phyloP scores from a whole-genome alignment of 2,888 invertebrate genomes.

The Cataglyphis cursor region DNA sequence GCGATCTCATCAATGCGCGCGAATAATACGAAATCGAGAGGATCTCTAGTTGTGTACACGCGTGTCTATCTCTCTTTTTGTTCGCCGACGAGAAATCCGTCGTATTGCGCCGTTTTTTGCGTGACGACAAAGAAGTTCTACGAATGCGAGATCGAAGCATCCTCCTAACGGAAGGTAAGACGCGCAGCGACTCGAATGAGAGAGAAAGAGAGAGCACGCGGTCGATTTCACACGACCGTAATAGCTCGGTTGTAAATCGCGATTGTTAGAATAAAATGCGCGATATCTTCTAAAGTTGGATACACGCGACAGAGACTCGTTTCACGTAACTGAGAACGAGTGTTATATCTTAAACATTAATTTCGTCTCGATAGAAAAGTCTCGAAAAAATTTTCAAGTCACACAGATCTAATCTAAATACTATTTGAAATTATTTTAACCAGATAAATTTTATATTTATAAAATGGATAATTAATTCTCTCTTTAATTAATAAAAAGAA shows the following conservation, averaged over 20 bases:
- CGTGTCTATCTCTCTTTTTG: constrained; percentile 57
- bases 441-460: background rate
- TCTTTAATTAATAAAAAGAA: constrained; percentile 13
- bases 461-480: background rate
- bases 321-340: background rate
- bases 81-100: constrained; percentile 32
- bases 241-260: constrained; percentile 16
- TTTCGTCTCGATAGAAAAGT: background rate
- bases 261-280: constrained; percentile 10
- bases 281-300: constrained; percentile 32
- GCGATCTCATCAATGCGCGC: constrained; percentile 38
- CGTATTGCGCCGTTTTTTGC: constrained; percentile 58
- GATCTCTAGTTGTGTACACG: constrained; percentile 38
- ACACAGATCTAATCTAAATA: background rate
- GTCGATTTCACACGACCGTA: constrained; percentile 15
- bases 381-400: background rate
- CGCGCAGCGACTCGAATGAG: constrained; percentile 44
- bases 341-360: background rate
- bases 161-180: constrained; percentile 53
- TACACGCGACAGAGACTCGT: constrained; percentile 1
- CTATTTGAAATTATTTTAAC: background rate
- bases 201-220: background rate
- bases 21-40: constrained; percentile 40
- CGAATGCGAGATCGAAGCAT: constrained; percentile 41
- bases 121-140: constrained; percentile 60